phyloP scores from a whole-genome alignment of 2,113 vertebrate genomes.

The Spilogale gracilis region DNA sequence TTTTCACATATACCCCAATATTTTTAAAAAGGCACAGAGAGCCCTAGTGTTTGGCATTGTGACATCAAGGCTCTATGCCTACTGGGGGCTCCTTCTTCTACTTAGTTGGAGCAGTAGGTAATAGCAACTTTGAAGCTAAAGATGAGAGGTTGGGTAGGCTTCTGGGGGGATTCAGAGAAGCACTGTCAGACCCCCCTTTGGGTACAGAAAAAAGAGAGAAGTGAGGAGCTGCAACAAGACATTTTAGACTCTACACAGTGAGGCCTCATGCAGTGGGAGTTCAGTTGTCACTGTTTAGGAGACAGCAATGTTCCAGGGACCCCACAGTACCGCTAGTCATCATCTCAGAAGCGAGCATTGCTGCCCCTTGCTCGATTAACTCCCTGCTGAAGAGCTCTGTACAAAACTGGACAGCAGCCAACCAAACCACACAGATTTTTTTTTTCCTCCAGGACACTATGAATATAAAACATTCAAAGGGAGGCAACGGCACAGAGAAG shows the following conservation, averaged over 20 bases:
- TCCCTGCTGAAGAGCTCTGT: not conserved
- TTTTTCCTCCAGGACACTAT: not conserved
- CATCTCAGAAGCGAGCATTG: not conserved
- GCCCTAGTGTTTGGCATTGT: not conserved
- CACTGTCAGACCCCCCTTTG: not conserved
- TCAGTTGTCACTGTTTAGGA: not conserved
- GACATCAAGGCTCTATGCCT: conserved; percentile 17
- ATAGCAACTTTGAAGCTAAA: conserved; percentile 46
- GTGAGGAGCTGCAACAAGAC: not conserved
- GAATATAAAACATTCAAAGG: not conserved
- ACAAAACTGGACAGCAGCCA: conserved; percentile 20
- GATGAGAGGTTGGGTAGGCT: conserved; percentile 40
- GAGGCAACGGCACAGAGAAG: not conserved
- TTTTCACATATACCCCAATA: not conserved
- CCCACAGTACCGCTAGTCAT: not conserved
- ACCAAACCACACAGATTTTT: not conserved
- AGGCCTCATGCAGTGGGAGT: not conserved
- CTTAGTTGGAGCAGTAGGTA: conserved; percentile 3
- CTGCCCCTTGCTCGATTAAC: not conserved
- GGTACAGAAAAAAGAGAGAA: not conserved
- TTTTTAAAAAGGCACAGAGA: conserved; percentile 26
- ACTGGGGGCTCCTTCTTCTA: not conserved
- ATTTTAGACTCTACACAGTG: not conserved
- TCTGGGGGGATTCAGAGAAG: not conserved
- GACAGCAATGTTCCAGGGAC: not conserved